Base-by-base conservation (phyloP, 1,140 invertebrate genomes). In the Zelostemma sp. region DNA sequence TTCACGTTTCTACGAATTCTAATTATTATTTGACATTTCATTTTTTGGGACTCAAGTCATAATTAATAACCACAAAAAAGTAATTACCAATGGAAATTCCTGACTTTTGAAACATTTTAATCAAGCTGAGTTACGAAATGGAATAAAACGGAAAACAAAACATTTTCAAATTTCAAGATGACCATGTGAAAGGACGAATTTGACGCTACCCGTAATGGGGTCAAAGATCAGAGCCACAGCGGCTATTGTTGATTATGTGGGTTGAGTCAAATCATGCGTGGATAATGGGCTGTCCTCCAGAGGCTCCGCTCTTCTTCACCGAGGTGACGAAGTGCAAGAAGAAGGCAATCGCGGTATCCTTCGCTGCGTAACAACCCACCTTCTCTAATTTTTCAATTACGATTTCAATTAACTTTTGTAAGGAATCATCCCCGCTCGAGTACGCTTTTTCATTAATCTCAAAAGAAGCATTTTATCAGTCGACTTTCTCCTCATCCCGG, bases 191-290 rank as follows among this genome's bases (percentile, higher is more conserved):
- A 31, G 5, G 28, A 31, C 28, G 28, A 31, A 31, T 43, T 43
- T 12, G n/a, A 43, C 41, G 11, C 41, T 8, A 14, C 41, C 16
- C 46, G 28, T 33, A 61, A 46, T 28, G 16, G 9, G 33, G 41
- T 54, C 21, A 47, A 38, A 61, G 53, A 58, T 58, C 28, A 41
- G 43, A 56, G 41, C 38, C 41, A 19, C 17, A 62, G 33, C 19
- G 21, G 35, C 35, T 19, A 63, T 60, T 69, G 50, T 64, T 49
- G 55, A 63, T 50, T 63, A 63, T 69, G 14, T 63, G 48, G 66
- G 66, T 63, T 59, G 33, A 50, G 17, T 15, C 40, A 58, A 63
- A 69, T 69, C 66, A 69, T 50, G 66, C 55, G 55, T 69, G 41
- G 47, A 60, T 63, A 63, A 69, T 60, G 46, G 54, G 50, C 59